Percentiles rank a stretch among this genome's conserved stretches.
These are phyloP conservation scores for Thunnus maccoyii DNA, from an alignment of 2,113 vertebrate genomes.

Conservation along the genomic window DNA sequence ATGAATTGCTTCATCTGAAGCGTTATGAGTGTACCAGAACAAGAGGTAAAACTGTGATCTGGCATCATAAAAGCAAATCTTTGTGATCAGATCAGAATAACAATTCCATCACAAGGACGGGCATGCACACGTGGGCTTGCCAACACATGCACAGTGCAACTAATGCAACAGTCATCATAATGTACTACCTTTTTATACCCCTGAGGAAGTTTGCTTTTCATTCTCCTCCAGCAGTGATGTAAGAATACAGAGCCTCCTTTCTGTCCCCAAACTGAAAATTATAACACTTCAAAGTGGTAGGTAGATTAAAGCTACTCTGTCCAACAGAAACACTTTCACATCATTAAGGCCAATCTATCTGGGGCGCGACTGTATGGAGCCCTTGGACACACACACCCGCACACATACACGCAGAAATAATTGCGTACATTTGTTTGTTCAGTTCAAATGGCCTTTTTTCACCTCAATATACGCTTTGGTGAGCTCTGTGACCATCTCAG, in stretches of 20 bases:
- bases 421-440: not conserved
- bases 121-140: not conserved
- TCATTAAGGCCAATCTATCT: conserved; percentile 55
- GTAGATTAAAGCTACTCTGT: conserved; percentile 25
- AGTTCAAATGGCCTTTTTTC: conserved; percentile 15
- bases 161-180: conserved; percentile 18
- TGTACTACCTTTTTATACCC: conserved; percentile 14
- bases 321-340: conserved; percentile 41
- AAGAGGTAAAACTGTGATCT: not conserved
- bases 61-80: not conserved
- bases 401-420: conserved; percentile 31
- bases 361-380: conserved; percentile 5
- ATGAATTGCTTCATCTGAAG: not conserved
- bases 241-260: conserved; percentile 7
- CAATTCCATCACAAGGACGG: not conserved
- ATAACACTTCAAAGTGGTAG: conserved; percentile 16
- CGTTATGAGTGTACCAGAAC: not conserved
- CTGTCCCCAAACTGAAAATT: conserved; percentile 17
- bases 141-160: not conserved
- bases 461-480: not conserved
- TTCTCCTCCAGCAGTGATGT: conserved; percentile 25
- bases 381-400: conserved; percentile 7
- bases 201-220: conserved; percentile 4
- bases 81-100: conserved; percentile 5
- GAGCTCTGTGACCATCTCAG: too few species aligned